These are phyloP conservation scores for Puntigrus tetrazona DNA, from an alignment of 2,113 vertebrate species.

Conservation along the genomic window DNA sequence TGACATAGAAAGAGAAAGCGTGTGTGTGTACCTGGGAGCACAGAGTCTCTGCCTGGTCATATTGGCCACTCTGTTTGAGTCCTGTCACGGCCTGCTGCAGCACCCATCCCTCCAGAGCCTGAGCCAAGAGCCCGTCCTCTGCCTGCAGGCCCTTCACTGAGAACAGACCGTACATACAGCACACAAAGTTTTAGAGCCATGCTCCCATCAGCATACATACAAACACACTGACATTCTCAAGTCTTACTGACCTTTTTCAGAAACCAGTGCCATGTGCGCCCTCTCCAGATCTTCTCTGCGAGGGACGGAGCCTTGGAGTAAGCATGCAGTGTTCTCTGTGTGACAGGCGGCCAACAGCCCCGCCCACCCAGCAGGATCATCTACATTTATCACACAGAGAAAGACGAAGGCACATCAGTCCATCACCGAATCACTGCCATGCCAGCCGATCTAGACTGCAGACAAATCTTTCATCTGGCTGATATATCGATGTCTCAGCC, in stretches of 20 bases:
- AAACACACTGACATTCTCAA: not conserved
- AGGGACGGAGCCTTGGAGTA: conserved; percentile 74
- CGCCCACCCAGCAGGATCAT: conserved; percentile 89
- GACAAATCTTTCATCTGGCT: not conserved
- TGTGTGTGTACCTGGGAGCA: conserved; percentile 84
- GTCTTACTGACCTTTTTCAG: conserved; percentile 80
- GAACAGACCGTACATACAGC: conserved; percentile 13
- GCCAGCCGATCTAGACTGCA: not conserved
- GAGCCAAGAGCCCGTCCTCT: conserved; percentile 74
- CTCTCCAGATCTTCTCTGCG: conserved; percentile 74
- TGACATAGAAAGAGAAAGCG: not conserved
- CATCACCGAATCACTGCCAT: not conserved
- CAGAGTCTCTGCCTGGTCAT: conserved; percentile 86
- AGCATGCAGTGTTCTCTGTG: conserved; percentile 80
- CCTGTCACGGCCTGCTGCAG: conserved; percentile 85
- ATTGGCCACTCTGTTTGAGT: conserved; percentile 77
- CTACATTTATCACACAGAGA: conserved; percentile 66
- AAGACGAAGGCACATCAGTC: not conserved
- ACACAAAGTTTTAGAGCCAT: not conserved
- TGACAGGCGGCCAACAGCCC: conserved; percentile 92
- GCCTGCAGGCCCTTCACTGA: conserved; percentile 77
- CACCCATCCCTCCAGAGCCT: conserved; percentile 85
- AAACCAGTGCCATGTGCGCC: conserved; percentile 80
- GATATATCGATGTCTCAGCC: not conserved
- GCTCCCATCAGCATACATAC: not conserved